Base-by-base conservation (phyloP, 30 jellyfish, hydroid and myxozoan genomes). In the Aurelia coerulea region DNA sequence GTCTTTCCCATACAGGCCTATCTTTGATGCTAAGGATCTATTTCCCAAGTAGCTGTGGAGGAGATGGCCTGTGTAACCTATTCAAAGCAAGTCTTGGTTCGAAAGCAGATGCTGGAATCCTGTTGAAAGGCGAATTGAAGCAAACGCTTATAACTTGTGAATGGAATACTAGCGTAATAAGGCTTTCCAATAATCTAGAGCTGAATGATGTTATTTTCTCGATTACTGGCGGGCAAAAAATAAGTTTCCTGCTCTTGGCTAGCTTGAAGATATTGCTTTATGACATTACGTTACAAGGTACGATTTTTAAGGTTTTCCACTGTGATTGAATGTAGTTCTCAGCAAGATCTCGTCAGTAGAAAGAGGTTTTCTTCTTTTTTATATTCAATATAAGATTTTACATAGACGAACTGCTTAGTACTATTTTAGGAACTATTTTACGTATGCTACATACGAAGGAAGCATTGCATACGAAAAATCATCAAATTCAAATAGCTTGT, bases 31-130 rank as follows among this genome's bases (percentile, higher is more conserved):
- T 83, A 62, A 60, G 73, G 64, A 65, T 83, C 7, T 54, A 72
- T n/a, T 41, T 83, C 29, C 84, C 92, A 18, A 19, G 49, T 18
- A 42, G 58, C 80, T 83, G 92, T 62, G 84, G 72, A 2, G 92
- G 86, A 42, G 86, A 83, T 83, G 86, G 86, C 3, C 74, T 83
- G 19, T 83, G 92, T 51, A 42, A 58, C 1, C 52, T 83, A 12
- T 19, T 83, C 16, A 34, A 83, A 31, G 19, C 76, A 31, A 65
- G 65, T 49, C 19, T 32, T 16, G 73, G 18, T 6, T 50, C 78
- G 29, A 58, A 54, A 60, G 69, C 35, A 49, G 37, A 78, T 4
- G 23, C 67, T 0, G 86, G 62, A 34, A 71, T 83, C 0, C 62
- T 69, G 4, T 31, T 83, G 37, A 60, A 72, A 19, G 92, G 92